Evolutionary conservation across 2,113 vertebrate genomes (phyloP).

Genomic region (Rhabdornis inornatus): DNA sequence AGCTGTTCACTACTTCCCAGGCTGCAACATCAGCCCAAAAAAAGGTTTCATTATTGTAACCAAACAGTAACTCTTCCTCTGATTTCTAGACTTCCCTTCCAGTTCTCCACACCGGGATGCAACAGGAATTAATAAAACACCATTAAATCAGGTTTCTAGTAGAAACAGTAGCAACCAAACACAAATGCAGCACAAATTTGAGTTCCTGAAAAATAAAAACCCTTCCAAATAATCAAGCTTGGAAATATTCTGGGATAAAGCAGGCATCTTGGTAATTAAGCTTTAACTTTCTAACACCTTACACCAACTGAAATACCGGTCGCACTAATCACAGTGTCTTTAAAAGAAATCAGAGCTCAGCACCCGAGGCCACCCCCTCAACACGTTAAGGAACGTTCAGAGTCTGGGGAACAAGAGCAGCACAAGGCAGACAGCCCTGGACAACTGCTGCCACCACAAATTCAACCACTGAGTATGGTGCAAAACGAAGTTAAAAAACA

Average conservation of each 20-base stretch:
- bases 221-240: neutral
- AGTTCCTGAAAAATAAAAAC: neutral
- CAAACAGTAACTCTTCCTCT: neutral
- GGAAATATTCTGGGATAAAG: neutral
- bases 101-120: neutral
- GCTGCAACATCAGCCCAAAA: neutral
- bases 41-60: neutral
- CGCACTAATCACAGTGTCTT: neutral
- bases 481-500: neutral
- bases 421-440: neutral
- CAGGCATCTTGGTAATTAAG: neutral
- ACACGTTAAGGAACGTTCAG: neutral
- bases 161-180: neutral
- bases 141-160: neutral
- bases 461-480: fast-evolving
- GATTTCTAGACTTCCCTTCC: neutral
- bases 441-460: neutral
- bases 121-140: neutral
- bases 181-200: neutral
- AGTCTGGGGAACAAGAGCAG: neutral
- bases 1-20: neutral
- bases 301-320: neutral
- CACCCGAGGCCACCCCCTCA: neutral
- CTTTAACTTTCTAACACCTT: neutral
- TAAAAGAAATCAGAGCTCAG: neutral